These are phyloP conservation scores for Eumaeus atala DNA, from an alignment of 1,140 invertebrate species.

Conservation along the genomic window DNA sequence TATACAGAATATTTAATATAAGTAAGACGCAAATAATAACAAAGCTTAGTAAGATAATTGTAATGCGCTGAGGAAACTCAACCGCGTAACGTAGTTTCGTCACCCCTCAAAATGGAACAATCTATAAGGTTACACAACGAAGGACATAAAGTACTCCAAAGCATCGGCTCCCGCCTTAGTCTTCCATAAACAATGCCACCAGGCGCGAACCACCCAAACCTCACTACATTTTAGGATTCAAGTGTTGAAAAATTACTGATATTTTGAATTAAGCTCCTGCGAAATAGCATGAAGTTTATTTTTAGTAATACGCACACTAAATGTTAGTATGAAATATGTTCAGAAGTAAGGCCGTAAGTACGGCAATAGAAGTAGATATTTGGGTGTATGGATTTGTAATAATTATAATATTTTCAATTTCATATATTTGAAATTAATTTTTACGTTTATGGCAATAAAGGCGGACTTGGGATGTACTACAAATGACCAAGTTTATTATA, in stretches of 20 bases:
- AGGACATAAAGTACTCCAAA: conserved; percentile 32
- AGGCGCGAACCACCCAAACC: conserved; percentile 35
- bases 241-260: conserved; percentile 47
- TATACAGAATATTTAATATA: neutral
- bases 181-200: conserved; percentile 48
- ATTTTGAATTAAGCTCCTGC: conserved; percentile 5
- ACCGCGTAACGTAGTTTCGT: neutral
- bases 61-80: neutral
- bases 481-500: neutral
- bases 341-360: neutral
- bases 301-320: too few relatives aligned
- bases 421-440: conserved; percentile 13
- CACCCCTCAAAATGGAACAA: neutral
- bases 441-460: conserved; percentile 16
- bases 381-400: conserved; percentile 3
- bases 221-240: conserved; percentile 40
- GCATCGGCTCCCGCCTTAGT: conserved; percentile 39
- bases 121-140: conserved; percentile 27
- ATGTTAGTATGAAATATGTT: too few relatives aligned
- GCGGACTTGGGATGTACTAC: conserved; percentile 13
- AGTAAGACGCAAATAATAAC: neutral
- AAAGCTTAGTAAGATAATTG: neutral
- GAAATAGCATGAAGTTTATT: neutral
- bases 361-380: neutral
- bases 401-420: conserved; percentile 18